These are phyloP conservation scores for Syndactyla subalaris DNA, from an alignment of 2,797 vertebrate genomes.

Conservation along the genomic window DNA sequence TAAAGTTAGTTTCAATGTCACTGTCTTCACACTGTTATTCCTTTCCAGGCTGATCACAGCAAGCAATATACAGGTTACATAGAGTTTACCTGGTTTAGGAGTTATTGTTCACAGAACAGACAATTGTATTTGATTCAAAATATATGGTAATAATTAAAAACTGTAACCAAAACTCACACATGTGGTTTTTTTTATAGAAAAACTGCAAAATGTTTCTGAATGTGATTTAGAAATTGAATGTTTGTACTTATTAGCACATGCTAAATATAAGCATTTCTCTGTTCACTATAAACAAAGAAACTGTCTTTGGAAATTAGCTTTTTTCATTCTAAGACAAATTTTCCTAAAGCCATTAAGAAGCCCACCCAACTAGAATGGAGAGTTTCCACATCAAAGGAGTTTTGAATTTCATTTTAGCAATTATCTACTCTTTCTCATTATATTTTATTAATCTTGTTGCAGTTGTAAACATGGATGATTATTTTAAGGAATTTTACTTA, in stretches of 20 bases:
- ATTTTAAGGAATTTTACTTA: not conserved
- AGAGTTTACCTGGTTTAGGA: not conserved
- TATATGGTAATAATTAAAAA: not conserved
- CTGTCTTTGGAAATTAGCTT: accelerated
- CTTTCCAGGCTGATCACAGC: not conserved
- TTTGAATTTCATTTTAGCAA: not conserved
- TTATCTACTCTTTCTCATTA: not conserved
- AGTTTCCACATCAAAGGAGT: not conserved
- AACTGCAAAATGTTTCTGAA: not conserved
- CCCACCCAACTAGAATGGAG: not conserved
- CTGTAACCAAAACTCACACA: not conserved
- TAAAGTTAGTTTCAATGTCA: not conserved
- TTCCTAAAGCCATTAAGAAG: not conserved
- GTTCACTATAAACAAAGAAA: not conserved
- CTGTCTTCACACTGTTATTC: not conserved
- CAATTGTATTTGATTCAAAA: not conserved
- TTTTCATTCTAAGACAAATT: not conserved
- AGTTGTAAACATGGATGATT: not conserved
- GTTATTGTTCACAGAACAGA: not conserved
- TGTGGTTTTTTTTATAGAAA: not conserved
- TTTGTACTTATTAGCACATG: not conserved
- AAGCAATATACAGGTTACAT: not conserved
- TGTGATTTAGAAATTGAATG: not conserved
- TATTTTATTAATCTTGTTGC: not conserved
- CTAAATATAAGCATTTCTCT: not conserved